Evolutionary conservation across 1,140 invertebrate genomes (phyloP).

Genomic region (Megalonaias nervosa): DNA sequence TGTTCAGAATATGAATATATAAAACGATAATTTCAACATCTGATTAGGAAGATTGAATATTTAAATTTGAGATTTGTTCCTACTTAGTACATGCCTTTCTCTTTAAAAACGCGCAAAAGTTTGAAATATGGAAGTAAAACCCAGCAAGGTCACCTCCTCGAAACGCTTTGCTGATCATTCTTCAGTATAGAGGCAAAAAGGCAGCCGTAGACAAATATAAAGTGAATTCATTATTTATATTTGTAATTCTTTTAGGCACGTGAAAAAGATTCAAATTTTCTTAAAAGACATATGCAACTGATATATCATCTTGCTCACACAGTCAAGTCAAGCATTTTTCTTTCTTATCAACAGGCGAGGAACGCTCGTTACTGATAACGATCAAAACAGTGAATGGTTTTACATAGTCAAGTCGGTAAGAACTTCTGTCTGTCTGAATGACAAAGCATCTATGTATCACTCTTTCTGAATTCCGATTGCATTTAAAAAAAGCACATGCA

Average conservation of each 20-base stretch:
- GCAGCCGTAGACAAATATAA: not conserved
- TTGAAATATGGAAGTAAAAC: too few species aligned
- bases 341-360: constrained; percentile 49
- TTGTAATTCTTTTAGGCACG: not conserved
- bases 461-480: too few species aligned
- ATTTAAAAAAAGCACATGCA: too few species aligned
- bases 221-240: not conserved
- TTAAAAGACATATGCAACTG: not conserved
- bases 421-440: constrained; percentile 1
- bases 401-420: constrained; percentile 61
- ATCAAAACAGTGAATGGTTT: constrained; percentile 59
- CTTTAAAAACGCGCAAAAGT: too few species aligned
- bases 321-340: not conserved
- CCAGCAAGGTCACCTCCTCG: too few species aligned
- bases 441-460: too few species aligned
- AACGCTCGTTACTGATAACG: constrained; percentile 52
- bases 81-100: too few species aligned
- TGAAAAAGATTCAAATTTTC: not conserved
- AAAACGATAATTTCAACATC: not conserved
- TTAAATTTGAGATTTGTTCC: too few species aligned
- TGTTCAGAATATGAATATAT: not conserved
- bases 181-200: too few species aligned
- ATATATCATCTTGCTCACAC: not conserved
- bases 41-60: not conserved
- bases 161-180: too few species aligned